Base-by-base conservation (phyloP, 2,888 invertebrate genomes). In the Erebia palarica region DNA sequence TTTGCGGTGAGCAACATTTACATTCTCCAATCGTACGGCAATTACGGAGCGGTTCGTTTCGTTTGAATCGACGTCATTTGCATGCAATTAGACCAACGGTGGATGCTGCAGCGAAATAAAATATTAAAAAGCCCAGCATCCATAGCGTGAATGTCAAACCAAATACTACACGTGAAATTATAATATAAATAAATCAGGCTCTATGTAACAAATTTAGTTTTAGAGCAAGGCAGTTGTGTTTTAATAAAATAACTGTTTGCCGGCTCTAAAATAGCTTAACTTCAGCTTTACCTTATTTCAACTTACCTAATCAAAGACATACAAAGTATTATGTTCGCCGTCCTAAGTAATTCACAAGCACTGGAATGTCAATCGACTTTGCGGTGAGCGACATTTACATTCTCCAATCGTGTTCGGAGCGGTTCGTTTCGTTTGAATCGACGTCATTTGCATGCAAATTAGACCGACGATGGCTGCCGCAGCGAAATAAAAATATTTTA, bases 361-460 rank as follows among this genome's bases (percentile, higher is more conserved):
- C 36, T 69, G 63, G 63, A 69, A 63, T 55, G 66, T 58, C 71
- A 71, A 69, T 73, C 44, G 64, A 71, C 47, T 70, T 63, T 69
- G 47, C 63, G 63, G 61, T 67, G 63, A 68, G 57, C 68, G 68
- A 71, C 59, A 69, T 71, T 69, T 71, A 71, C 71, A 65, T 73
- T 69, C 68, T 59, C 71, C 71, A 71, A 71, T 69, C 66, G 73
- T 71, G 69, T 73, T 69, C 73, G 11, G 42, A 14, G 66, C 64
- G 73, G 71, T 69, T 68, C 69, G 71, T 73, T 71, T 71, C 71
- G 66, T 69, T 73, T 71, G 66, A 71, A 71, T 71, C 60, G 69
- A 66, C 68, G 73, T 71, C 64, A 71, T 73, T 73, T 73, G 69
- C 73, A 73, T 73, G 73, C 71, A 73, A 73, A 73, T 73, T 73